Evolutionary conservation across 1,140 invertebrate genomes (phyloP).

Genomic region (Samia ricini): DNA sequence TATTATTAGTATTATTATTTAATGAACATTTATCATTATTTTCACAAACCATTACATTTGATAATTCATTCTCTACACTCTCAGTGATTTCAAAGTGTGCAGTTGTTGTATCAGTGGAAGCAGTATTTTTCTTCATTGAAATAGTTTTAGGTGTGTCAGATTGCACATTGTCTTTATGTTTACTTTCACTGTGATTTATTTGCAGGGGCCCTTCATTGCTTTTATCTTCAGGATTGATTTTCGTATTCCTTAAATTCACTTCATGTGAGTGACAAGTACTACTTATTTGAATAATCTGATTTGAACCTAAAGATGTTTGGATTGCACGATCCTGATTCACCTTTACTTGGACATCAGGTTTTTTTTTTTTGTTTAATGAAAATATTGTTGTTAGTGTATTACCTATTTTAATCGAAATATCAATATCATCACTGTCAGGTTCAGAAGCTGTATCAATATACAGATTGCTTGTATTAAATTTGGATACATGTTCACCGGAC

Average conservation of each 20-base stretch:
- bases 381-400: conserved; percentile 57
- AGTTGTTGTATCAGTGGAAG: conserved; percentile 57
- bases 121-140: conserved; percentile 56
- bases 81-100: conserved; percentile 54
- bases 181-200: conserved; percentile 16
- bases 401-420: conserved; percentile 64
- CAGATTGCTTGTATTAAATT: conserved; percentile 18
- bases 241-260: not conserved
- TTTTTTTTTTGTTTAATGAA: conserved; percentile 54
- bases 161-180: conserved; percentile 9
- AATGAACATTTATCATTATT: conserved; percentile 4
- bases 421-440: conserved; percentile 45
- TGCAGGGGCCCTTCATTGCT: conserved; percentile 1
- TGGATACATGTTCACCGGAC: not conserved
- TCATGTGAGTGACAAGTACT: not conserved
- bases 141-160: conserved; percentile 27
- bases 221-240: not conserved
- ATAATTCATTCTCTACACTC: conserved; percentile 61
- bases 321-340: conserved; percentile 49
- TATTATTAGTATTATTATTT: not conserved
- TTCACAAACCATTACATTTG: conserved; percentile 43
- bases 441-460: conserved; percentile 16
- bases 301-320: conserved; percentile 40
- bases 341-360: conserved; percentile 53
- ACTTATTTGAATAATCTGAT: conserved; percentile 11